These are phyloP conservation scores for Psilopsiagon aurifrons DNA, from an alignment of 2,113 vertebrate species.

Conservation along the genomic window DNA sequence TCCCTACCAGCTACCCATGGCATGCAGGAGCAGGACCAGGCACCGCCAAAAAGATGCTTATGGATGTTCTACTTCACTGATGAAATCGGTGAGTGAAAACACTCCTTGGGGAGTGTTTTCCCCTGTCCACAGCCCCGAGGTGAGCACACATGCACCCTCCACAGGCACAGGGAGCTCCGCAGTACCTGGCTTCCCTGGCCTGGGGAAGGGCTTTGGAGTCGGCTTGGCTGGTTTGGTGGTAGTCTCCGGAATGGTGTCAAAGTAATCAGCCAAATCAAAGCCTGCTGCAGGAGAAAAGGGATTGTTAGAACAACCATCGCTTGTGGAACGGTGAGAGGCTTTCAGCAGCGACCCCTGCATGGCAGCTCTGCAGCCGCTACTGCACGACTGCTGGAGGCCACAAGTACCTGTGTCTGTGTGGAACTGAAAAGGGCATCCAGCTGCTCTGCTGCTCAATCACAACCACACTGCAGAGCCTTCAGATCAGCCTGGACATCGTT, in stretches of 20 bases:
- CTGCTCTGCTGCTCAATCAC: accelerated
- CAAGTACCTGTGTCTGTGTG: accelerated
- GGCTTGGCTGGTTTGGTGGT: conserved; percentile 57
- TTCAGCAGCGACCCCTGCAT: accelerated
- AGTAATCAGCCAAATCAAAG: conserved; percentile 34
- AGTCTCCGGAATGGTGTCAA: conserved; percentile 15
- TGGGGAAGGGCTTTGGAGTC: conserved; percentile 17
- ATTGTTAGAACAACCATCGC: not conserved
- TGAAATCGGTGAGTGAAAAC: not conserved
- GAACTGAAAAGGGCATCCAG: not conserved
- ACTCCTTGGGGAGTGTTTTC: accelerated
- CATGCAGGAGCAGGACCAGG: not conserved
- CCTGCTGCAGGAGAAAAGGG: not conserved
- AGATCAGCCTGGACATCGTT: not conserved
- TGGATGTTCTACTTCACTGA: not conserved
- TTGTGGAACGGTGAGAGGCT: not conserved
- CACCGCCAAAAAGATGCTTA: accelerated
- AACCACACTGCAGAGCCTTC: not conserved
- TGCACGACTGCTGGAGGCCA: not conserved
- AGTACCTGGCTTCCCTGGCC: conserved; percentile 48
- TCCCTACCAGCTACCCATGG: accelerated
- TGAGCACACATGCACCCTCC: accelerated
- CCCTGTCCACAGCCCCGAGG: accelerated
- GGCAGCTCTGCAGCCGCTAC: not conserved
- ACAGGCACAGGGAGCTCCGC: accelerated